These are phyloP conservation scores for Lucinisca nassula DNA, from an alignment of 2,888 invertebrate genomes.

Conservation along the genomic window DNA sequence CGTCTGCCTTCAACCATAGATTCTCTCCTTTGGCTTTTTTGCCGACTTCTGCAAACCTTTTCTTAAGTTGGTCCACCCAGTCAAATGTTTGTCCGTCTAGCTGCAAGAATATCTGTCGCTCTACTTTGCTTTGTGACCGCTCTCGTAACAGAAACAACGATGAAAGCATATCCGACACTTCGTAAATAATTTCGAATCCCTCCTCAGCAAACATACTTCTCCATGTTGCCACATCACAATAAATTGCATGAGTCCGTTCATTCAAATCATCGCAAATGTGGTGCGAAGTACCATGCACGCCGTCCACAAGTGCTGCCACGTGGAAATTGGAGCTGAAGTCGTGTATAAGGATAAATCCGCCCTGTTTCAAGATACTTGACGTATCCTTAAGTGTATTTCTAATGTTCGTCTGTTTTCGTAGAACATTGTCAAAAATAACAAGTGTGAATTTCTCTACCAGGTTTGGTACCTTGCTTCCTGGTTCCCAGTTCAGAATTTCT, in stretches of 20 bases:
- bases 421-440: constrained; percentile 81
- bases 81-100: constrained; percentile 73
- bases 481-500: constrained; percentile 91
- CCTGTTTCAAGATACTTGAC: constrained; percentile 90
- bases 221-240: constrained; percentile 78
- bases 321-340: constrained; percentile 87
- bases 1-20: constrained; percentile 91
- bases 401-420: constrained; percentile 78
- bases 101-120: constrained; percentile 61
- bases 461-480: constrained; percentile 88
- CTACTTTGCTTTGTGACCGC: constrained; percentile 21
- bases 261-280: constrained; percentile 42
- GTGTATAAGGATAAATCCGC: constrained; percentile 88
- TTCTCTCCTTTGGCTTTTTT: constrained; percentile 88
- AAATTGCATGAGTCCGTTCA: constrained; percentile 69
- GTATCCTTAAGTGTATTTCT: constrained; percentile 75
- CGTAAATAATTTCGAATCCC: constrained; percentile 90
- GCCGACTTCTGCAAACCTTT: constrained; percentile 91
- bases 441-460: constrained; percentile 79
- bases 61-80: constrained; percentile 95
- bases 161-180: constrained; percentile 90
- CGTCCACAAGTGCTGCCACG: constrained; percentile 76
- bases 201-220: constrained; percentile 76
- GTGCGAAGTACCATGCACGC: constrained; percentile 53
- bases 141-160: constrained; percentile 91